Percentiles rank a stretch among this genome's conserved stretches.
phyloP scores from a whole-genome alignment of 2,797 vertebrate species.

The Dromococcyx pavoninus region DNA sequence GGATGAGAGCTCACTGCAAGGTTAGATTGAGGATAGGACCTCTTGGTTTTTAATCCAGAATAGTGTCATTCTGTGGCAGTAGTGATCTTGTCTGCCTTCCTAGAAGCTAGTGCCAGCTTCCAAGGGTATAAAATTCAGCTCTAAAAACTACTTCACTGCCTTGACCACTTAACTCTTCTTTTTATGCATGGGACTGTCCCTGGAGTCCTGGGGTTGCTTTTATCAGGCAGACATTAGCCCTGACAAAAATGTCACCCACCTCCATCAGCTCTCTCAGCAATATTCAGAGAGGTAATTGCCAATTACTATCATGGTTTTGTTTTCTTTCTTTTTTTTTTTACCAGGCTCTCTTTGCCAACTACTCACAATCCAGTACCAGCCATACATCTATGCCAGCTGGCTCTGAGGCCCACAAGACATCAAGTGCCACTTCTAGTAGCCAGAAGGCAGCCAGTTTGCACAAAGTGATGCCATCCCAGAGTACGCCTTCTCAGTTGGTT shows the following conservation, averaged over 20 bases:
- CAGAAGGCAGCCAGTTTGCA: constrained; percentile 72
- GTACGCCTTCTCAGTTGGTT: constrained; percentile 61
- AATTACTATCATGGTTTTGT: not conserved
- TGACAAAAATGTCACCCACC: not conserved
- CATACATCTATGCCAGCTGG: constrained; percentile 58
- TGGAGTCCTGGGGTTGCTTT: not conserved
- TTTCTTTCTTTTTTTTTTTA: not conserved
- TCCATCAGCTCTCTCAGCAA: not conserved
- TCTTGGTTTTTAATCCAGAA: not conserved
- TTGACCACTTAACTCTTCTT: not conserved
- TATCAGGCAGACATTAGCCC: not conserved
- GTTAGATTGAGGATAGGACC: not conserved
- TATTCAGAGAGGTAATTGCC: not conserved
- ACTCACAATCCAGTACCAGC: constrained; percentile 65
- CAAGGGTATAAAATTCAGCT: not conserved
- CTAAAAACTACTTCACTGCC: not conserved
- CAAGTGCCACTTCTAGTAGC: constrained; percentile 70
- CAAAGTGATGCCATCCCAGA: constrained; percentile 69
- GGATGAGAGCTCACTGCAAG: not conserved
- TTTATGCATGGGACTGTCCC: not conserved
- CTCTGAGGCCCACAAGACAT: constrained; percentile 67
- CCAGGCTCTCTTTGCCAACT: constrained; percentile 81
- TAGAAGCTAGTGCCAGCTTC: not conserved
- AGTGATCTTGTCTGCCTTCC: not conserved
- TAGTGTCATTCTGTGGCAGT: not conserved